phyloP scores from a whole-genome alignment of 2,797 vertebrate species.

The Sarcophilus harrisii region DNA sequence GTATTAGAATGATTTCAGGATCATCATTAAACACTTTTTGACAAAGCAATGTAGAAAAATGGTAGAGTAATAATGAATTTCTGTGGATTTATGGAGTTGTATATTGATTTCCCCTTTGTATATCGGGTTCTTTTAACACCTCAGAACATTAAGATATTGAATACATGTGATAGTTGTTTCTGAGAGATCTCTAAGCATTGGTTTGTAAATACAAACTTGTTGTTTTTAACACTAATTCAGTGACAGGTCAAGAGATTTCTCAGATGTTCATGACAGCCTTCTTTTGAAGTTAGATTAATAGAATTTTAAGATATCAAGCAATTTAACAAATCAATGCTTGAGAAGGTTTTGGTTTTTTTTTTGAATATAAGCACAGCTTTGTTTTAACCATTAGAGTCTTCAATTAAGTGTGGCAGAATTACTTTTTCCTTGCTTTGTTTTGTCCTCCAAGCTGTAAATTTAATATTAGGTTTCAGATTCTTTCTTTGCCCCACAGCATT shows the following conservation, averaged over 20 bases:
- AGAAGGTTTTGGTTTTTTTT: neutral
- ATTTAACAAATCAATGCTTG: neutral
- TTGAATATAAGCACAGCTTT: neutral
- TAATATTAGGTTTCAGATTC: slow-evolving; percentile 20
- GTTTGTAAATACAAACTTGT: neutral
- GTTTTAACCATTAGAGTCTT: neutral
- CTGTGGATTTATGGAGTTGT: neutral
- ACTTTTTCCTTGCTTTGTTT: neutral
- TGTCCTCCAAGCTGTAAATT: neutral
- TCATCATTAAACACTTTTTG: neutral
- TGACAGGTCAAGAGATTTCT: neutral
- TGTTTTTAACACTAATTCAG: neutral
- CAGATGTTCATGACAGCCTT: neutral
- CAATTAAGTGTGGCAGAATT: slow-evolving; percentile 2
- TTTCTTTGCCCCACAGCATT: slow-evolving; percentile 44
- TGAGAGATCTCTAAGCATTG: neutral
- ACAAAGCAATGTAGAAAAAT: neutral
- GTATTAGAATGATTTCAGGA: neutral
- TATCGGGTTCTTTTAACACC: neutral
- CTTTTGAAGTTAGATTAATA: neutral
- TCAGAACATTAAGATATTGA: neutral
- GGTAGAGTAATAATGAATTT: neutral
- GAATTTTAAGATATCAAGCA: neutral
- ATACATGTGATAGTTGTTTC: neutral
- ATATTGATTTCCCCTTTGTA: neutral